Evolutionary conservation across 2,888 invertebrate species (phyloP).

Genomic region (Psylliodes chrysocephalus): DNA sequence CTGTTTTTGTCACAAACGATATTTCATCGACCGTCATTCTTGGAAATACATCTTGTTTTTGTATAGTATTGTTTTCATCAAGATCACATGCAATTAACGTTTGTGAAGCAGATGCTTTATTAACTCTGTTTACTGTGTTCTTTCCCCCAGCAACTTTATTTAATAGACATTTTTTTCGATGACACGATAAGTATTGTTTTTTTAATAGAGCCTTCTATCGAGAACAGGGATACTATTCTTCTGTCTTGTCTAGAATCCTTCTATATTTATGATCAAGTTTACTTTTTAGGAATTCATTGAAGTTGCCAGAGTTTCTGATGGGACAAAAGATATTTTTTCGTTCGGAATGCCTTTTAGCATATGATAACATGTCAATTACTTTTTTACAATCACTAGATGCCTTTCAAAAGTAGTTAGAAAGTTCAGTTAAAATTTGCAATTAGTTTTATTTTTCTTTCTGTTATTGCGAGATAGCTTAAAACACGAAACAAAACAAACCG

Average conservation of each 20-base stretch:
- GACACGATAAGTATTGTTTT: slow-evolving; percentile 33
- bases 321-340: slow-evolving; percentile 31
- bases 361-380: slow-evolving; percentile 31
- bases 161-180: no score
- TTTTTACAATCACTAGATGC: slow-evolving; percentile 35
- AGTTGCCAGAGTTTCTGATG: slow-evolving; percentile 32
- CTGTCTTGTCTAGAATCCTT: not conserved
- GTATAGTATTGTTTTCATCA: no score
- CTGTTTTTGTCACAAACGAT: slow-evolving; percentile 16
- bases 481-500: no score
- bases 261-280: slow-evolving; percentile 31
- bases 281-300: slow-evolving; percentile 36
- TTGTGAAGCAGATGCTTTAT: slow-evolving; percentile 29
- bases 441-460: slow-evolving; percentile 5
- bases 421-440: slow-evolving; percentile 32
- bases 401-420: slow-evolving; percentile 38
- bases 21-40: slow-evolving; percentile 16
- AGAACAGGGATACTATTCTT: slow-evolving; percentile 13
- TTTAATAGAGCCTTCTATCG: slow-evolving; percentile 32
- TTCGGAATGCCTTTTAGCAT: slow-evolving; percentile 33
- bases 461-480: no score
- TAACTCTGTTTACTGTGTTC: slow-evolving; percentile 21
- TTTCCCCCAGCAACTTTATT: no score
- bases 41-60: slow-evolving; percentile 8
- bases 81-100: slow-evolving; percentile 31